Evolutionary conservation across 2,888 invertebrate species (phyloP), one percentile per base, ranked within the genome.

Genomic region (Caenorhabditis virilis): DNA sequence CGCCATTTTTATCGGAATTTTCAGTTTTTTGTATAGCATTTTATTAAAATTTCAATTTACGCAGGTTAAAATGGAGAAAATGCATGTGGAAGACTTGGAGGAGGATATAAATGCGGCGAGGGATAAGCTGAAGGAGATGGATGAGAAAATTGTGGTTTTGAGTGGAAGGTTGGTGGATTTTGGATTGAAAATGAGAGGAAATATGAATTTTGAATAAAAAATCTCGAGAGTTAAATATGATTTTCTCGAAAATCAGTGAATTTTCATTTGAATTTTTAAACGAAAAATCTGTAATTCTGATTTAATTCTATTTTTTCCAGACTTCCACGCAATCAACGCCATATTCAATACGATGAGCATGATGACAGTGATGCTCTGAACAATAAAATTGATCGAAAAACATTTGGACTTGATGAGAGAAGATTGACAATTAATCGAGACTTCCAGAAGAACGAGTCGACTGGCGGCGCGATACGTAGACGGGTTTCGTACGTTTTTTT

Each of bases 321-420:
- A 36, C 35, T 36, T 9, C 57, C 54, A 1, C 47, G 53, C n/a
- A 23, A 42, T 11, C 48, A 42, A 16, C 48, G 63, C 7, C n/a
- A n/a, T n/a, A 64, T 64, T 36, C 58, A 58, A n/a, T 64, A 54
- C 26, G 52, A 51, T 11, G 56, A 62, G 23, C 42, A 41, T 9
- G 51, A 42, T 23, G 64, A 64, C 35, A 52, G 46, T 2, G 54
- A 30, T 3, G 33, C 30, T 9, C 53, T 55, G 13, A 38, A 57
- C 27, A 46, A 53, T 30, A 42, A 46, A 11, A 41, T 64, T 22
- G 53, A 58, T 15, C 58, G 64, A 15, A 41, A 36, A 7, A 27
- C 51, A 16, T 64, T 64, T 15, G 64, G 64, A n/a, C 27, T 64
- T 15, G 42, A 25, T n/a, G 48, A 51, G 2, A 35, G 35, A 23